These are phyloP conservation scores for Elgaria multicarinata DNA, from an alignment of 2,113 vertebrate species.

Conservation along the genomic window DNA sequence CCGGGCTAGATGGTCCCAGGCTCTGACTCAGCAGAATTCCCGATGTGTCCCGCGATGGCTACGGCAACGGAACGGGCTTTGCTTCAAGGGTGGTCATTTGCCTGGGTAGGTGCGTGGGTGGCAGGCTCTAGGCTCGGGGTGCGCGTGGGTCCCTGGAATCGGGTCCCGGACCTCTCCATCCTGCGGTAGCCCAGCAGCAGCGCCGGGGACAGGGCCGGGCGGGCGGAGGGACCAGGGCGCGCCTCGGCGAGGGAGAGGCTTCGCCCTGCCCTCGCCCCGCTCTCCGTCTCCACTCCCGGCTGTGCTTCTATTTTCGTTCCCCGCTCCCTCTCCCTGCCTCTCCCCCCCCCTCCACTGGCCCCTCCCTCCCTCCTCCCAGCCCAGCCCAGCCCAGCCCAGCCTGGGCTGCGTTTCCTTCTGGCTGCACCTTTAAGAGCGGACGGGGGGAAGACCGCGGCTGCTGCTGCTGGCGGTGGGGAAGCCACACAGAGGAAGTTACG, in stretches of 20 bases:
- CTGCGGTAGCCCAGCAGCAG: background rate
- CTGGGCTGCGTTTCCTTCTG: constrained; percentile 67
- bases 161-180: background rate
- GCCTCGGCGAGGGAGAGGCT: background rate
- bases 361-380: constrained; percentile 24
- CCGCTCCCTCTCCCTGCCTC: constrained; percentile 46
- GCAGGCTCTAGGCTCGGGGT: background rate
- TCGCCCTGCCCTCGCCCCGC: background rate
- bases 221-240: background rate
- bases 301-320: constrained; percentile 17
- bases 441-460: constrained; percentile 74
- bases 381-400: constrained; percentile 36
- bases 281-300: background rate
- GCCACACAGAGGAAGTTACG: constrained; percentile 88
- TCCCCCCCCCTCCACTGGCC: constrained; percentile 15
- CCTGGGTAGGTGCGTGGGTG: too few species aligned
- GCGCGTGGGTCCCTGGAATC: too few species aligned
- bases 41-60: too few species aligned
- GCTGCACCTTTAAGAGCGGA: constrained; percentile 87
- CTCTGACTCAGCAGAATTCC: too few species aligned
- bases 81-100: too few species aligned
- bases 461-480: constrained; percentile 43
- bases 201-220: background rate
- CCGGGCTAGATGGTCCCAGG: too few species aligned
- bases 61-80: too few species aligned